Conservation (phyloP, 30 jellyfish, hydroid and myxozoan genomes). For the Morbakka virulenta region DNA sequence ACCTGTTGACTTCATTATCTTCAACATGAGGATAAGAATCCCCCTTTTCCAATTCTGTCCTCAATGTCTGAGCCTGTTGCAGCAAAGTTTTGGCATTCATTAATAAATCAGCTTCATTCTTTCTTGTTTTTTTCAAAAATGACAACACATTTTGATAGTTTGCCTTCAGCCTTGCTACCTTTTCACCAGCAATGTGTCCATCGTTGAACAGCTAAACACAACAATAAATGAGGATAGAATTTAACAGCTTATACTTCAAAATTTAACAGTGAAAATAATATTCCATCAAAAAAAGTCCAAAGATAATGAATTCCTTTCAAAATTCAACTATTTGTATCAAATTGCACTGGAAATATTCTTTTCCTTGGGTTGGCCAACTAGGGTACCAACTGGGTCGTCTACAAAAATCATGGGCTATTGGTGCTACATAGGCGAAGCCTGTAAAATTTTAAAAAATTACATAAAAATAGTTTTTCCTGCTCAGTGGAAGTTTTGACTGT, state of each 20-base stretch:
- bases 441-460: no score
- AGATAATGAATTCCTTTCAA: no score
- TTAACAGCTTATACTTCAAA: not conserved
- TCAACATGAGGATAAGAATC: constrained; percentile 86
- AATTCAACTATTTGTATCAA: no score
- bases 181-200: constrained; percentile 73
- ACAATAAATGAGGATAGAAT: not conserved
- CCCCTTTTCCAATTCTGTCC: constrained; percentile 67
- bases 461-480: no score
- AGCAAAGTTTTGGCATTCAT: constrained; percentile 66
- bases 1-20: constrained; percentile 80
- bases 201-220: constrained; percentile 49
- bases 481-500: no score
- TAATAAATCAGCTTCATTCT: constrained; percentile 57
- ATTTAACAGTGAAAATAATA: no score
- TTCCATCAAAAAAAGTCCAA: no score
- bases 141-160: constrained; percentile 60
- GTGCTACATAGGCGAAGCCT: no score
- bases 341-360: no score
- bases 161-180: constrained; percentile 74
- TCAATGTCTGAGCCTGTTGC: constrained; percentile 69
- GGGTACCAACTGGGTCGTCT: no score
- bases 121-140: constrained; percentile 51
- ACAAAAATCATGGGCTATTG: no score
- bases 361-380: no score